Percentiles rank a stretch among this genome's conserved stretches.
Evolutionary conservation across 2,113 vertebrate genomes (phyloP).

Genomic region (Leiothrix lutea): DNA sequence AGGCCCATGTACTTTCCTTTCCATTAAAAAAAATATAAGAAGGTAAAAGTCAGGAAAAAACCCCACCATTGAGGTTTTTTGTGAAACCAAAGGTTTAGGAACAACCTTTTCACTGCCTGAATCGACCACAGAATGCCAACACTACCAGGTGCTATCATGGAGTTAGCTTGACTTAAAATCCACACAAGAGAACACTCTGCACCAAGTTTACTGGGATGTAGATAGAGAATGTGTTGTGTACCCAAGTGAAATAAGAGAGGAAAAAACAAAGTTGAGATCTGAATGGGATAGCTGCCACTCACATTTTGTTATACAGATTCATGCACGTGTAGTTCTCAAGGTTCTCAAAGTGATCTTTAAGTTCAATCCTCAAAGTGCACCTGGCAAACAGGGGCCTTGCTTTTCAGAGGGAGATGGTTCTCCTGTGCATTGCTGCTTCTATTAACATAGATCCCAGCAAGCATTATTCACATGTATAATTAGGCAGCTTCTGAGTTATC

Average conservation of each 20-base stretch:
- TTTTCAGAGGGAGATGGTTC: neutral
- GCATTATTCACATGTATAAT: neutral
- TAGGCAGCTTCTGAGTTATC: neutral
- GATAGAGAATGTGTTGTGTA: neutral
- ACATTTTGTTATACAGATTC: neutral
- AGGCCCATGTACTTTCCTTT: neutral
- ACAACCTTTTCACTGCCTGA: neutral
- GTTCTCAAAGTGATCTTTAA: neutral
- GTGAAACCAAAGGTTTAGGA: neutral
- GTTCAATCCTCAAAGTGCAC: neutral
- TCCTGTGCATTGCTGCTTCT: fast-evolving
- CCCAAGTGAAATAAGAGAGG: neutral
- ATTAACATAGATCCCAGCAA: neutral
- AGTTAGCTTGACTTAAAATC: neutral
- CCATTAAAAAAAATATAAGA: neutral
- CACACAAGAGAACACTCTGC: neutral
- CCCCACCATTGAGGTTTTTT: neutral
- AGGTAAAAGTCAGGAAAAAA: neutral
- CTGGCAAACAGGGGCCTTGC: neutral
- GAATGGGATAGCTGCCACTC: neutral
- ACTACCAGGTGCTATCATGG: neutral
- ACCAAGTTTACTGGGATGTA: neutral
- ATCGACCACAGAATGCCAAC: neutral
- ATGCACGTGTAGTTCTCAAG: neutral
- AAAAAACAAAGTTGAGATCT: neutral